These are phyloP conservation scores for Okamejei kenojei DNA, from an alignment of 2,797 vertebrate species.

Conservation along the genomic window DNA sequence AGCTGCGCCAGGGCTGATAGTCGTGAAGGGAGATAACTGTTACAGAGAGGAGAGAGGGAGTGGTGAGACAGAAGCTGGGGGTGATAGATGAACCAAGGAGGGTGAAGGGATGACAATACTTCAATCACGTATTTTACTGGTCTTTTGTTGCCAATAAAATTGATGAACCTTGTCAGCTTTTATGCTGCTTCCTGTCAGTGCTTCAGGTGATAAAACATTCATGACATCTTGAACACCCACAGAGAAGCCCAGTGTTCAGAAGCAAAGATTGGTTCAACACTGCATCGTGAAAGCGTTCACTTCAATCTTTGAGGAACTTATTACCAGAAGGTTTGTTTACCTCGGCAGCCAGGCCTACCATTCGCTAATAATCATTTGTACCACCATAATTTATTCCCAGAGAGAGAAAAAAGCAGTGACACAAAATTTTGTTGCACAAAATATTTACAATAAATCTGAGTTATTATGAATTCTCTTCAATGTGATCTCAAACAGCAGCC, in stretches of 20 bases:
- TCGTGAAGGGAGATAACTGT: no score
- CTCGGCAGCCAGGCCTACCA: no score
- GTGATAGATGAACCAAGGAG: no score
- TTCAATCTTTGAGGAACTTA: neutral
- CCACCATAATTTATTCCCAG: conserved; percentile 7
- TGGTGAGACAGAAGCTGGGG: no score
- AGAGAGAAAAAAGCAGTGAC: neutral
- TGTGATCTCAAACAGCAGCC: neutral
- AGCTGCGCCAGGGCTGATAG: no score
- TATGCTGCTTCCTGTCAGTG: neutral
- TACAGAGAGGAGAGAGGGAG: no score
- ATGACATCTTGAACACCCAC: neutral
- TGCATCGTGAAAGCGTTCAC: neutral
- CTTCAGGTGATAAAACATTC: conserved; percentile 11
- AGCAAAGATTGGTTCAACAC: neutral
- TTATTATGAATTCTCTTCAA: neutral
- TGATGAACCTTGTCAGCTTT: neutral
- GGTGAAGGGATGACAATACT: no score
- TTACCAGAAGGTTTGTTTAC: neutral
- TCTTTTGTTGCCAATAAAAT: neutral
- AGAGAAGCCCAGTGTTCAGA: neutral
- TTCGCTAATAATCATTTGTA: neutral
- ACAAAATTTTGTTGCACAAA: neutral
- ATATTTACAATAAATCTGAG: neutral
- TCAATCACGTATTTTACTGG: neutral